Evolutionary conservation across 2,888 invertebrate genomes (phyloP), one percentile per base, ranked within the genome.

Genomic region (Bursaphelenchus okinawaensis): DNA sequence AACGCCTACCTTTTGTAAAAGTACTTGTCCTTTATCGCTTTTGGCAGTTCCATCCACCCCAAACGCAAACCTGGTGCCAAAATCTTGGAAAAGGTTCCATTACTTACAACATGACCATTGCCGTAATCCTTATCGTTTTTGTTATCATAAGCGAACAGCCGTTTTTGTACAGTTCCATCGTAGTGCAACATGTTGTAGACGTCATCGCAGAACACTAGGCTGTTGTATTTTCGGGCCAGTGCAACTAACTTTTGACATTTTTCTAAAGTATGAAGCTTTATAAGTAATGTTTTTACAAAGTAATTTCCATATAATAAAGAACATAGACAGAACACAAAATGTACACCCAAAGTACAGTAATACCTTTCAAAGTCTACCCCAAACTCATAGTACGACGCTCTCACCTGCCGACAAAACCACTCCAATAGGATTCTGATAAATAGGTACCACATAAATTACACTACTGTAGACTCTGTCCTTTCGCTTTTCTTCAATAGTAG

Each of bases 71-170:
- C 88, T 0, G 89, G 88, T 0, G 86, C 87, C 63, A 89, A 79
- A 57, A 88, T 86, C 83, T 89, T 89, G 0, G 88, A 88, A 80
- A 89, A 88, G 1, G 87, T 86, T 23, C 88, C 87, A 78, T 88
- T 88, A 0, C 88, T 88, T 40, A 89, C 84, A 4, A 88, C 85
- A 79, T 87, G 85, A 7, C 69, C 69, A 0, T 88, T 87, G 65
- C 72, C 65, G 67, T 77, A 83, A 28, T 83, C 80, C 19, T 73
- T 66, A 69, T 83, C 82, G 23, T 54, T 59, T 4, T n/a, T 73
- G 22, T 80, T 80, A 75, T 88, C 88, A 71, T 86, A 88, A 4
- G 85, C 84, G 63, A 86, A 84, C 0, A 88, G 82, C 64, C 88
- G 84, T 52, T 84, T 84, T 4, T 87, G 87, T 2, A 84, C 82